These are phyloP conservation scores for Cephus pulcher DNA, from an alignment of 2,888 invertebrate genomes.

Conservation along the genomic window DNA sequence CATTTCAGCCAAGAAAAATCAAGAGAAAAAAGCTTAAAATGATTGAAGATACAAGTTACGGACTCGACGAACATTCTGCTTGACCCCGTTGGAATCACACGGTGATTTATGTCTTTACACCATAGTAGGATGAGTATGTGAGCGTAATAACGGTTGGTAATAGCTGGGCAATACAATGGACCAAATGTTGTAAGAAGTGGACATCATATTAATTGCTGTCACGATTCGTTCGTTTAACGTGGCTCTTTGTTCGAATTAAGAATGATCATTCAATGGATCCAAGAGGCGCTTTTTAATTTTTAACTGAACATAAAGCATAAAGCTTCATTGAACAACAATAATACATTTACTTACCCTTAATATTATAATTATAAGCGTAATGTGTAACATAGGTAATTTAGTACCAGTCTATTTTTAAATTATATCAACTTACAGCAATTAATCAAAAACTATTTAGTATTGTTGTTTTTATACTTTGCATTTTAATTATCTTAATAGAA, in stretches of 20 bases:
- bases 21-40: constrained; percentile 35
- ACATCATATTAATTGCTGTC: neutral
- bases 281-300: neutral
- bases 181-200: neutral
- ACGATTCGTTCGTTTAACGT: neutral
- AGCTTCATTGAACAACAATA: neutral
- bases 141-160: neutral
- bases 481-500: neutral
- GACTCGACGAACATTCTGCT: neutral
- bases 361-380: neutral
- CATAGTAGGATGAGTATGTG: neutral
- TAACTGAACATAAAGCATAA: neutral
- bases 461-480: neutral
- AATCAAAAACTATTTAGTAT: neutral
- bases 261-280: neutral
- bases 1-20: constrained; percentile 42
- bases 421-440: neutral
- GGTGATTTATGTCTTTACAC: neutral
- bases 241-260: neutral
- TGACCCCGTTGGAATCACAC: constrained; percentile 11
- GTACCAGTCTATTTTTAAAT: neutral
- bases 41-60: neutral
- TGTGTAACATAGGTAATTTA: neutral
- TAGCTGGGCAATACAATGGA: neutral
- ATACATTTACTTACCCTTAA: neutral